phyloP scores from a whole-genome alignment of 2,888 invertebrate species.

The Hypercompe scribonia region DNA sequence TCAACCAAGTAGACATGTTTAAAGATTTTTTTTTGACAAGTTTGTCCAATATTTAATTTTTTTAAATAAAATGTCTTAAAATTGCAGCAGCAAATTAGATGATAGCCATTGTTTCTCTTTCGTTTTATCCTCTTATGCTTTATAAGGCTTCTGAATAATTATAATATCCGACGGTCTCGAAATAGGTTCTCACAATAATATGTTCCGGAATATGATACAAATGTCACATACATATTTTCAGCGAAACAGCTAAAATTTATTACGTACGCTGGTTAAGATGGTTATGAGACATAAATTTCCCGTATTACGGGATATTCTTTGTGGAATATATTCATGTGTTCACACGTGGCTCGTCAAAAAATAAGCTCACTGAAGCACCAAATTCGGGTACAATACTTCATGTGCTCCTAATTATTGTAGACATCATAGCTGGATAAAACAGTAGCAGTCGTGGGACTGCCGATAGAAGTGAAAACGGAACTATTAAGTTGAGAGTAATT shows the following conservation, averaged over 20 bases:
- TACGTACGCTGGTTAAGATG: slow-evolving; percentile 1
- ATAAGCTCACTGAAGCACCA: slow-evolving; percentile 33
- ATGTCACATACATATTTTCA: slow-evolving; percentile 1
- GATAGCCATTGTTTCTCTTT: too few relatives aligned
- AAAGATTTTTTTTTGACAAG: too few relatives aligned
- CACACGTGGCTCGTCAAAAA: slow-evolving; percentile 52
- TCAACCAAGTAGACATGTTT: too few relatives aligned
- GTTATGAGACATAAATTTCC: slow-evolving; percentile 31
- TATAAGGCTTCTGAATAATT: too few relatives aligned
- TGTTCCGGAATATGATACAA: background rate
- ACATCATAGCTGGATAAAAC: too few relatives aligned
- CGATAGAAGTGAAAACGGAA: too few relatives aligned
- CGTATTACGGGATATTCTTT: slow-evolving; percentile 35
- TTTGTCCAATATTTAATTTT: too few relatives aligned
- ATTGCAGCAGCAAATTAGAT: too few relatives aligned
- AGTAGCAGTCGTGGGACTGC: slow-evolving; percentile 9
- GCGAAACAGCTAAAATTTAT: slow-evolving; percentile 7
- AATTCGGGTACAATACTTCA: slow-evolving; percentile 43
- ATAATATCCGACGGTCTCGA: background rate
- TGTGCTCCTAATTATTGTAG: slow-evolving; percentile 32
- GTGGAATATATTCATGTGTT: slow-evolving; percentile 40
- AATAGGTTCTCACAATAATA: background rate
- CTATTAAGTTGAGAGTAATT: too few relatives aligned
- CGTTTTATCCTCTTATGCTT: too few relatives aligned
- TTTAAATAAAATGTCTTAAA: too few relatives aligned